Evolutionary conservation across 1,140 invertebrate genomes (phyloP).

Genomic region (Magallana gigas): DNA sequence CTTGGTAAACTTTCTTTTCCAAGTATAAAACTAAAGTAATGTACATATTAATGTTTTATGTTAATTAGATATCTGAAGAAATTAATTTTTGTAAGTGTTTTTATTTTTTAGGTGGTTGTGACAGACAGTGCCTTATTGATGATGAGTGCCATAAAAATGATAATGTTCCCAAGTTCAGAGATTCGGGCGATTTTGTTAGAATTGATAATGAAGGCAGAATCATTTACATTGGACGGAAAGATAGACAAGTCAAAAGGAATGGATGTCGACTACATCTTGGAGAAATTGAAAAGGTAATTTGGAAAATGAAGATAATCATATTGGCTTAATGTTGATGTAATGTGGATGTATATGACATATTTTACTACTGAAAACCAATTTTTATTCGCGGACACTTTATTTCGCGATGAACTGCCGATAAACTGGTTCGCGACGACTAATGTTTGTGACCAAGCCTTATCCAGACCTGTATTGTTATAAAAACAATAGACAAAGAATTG

Average conservation of each 20-base stretch:
- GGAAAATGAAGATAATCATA: neutral
- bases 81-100: neutral
- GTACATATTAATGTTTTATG: neutral
- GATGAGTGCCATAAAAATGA: conserved; percentile 51
- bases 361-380: no score
- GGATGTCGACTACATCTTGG: conserved; percentile 85
- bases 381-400: no score
- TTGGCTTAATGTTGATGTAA: no score
- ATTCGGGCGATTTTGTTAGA: conserved; percentile 85
- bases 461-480: no score
- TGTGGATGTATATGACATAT: no score
- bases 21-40: neutral
- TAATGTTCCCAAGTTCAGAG: conserved; percentile 76
- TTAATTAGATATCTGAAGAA: neutral
- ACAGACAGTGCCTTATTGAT: conserved; percentile 71
- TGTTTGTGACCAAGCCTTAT: no score
- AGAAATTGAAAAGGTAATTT: conserved; percentile 82
- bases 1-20: conserved; percentile 49
- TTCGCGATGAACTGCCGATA: no score
- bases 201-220: conserved; percentile 79
- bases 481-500: no score
- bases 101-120: conserved; percentile 61
- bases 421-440: no score
- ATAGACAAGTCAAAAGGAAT: conserved; percentile 87
- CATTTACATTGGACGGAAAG: conserved; percentile 84